Base-by-base conservation (phyloP, 2,797 vertebrate species). In the Dendrocincla tyrannina region DNA sequence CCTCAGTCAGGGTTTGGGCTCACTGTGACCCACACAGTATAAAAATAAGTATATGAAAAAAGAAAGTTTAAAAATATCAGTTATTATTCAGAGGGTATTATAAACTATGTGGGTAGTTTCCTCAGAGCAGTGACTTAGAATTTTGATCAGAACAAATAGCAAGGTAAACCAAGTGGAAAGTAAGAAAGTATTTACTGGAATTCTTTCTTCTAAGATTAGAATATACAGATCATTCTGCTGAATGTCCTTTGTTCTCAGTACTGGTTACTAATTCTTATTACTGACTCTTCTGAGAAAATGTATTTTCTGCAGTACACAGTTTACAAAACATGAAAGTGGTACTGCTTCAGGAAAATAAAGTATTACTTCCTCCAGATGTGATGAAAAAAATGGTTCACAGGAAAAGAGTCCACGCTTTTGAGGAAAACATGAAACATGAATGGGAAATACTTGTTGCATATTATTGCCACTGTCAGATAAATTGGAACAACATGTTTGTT, bases 291-390 rank as follows among this genome's bases (percentile, higher is more conserved):
- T 55, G 69, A 87, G 39, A 69, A 93, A 37, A 66, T n/a, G 52
- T 84, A 35, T 83, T 87, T 95, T 75, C 60, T 87, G 10, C 28
- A 50, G 35, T 37, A 77, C 2, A 4, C 3, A 33, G 88, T 85
- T 84, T 86, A 28, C 69, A 89, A 82, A 41, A 70, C 13, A 81
- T 11, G 60, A 59, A 79, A 84, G 17, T 33, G 15, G 7, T 81
- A 37, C 35, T 91, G 9, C 83, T 89, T 88, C 39, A 79, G 39
- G 30, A 92, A 69, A 94, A 88, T 2, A 77, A 30, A 79, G 66
- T 52, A 62, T 79, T 87, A 82, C 24, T 82, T 95, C 39, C 76
- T 93, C 67, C 49, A 93, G n/a, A 88, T 83, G 41, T 76, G 52
- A 63, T 86, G 39, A 95, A 94, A 96, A 33, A 16, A 72, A 42